Evolutionary conservation across 2,888 invertebrate species (phyloP).

Genomic region (Synergus itoensis): DNA sequence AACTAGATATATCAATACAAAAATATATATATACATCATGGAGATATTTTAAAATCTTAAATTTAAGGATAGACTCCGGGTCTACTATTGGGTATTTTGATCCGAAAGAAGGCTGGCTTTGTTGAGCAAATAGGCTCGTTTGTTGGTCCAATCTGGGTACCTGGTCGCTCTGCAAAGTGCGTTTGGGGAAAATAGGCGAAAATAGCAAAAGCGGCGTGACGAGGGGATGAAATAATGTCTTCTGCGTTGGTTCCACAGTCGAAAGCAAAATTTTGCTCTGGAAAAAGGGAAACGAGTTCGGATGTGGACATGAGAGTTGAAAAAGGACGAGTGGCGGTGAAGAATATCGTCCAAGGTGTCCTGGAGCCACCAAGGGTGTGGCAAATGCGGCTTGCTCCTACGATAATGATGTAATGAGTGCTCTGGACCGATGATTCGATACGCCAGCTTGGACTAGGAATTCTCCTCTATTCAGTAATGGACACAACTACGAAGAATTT

Average conservation of each 20-base stretch:
- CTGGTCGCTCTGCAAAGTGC: conserved; percentile 50
- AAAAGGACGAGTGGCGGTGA: conserved; percentile 39
- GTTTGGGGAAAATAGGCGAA: not conserved
- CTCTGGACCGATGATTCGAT: conserved; percentile 65
- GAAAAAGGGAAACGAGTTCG: conserved; percentile 45
- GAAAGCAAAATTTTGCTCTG: conserved; percentile 53
- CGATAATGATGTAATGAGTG: conserved; percentile 73
- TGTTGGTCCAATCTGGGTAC: conserved; percentile 67
- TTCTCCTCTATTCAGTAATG: conserved; percentile 16
- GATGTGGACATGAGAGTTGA: conserved; percentile 28
- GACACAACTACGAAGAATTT: not conserved
- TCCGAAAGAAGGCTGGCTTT: conserved; percentile 50
- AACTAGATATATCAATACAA: not conserved
- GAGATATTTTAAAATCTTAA: not conserved
- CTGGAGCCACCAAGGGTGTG: conserved; percentile 57
- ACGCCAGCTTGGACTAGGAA: conserved; percentile 55
- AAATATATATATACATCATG: not conserved
- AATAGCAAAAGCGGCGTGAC: conserved; percentile 50
- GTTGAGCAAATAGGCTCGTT: conserved; percentile 71
- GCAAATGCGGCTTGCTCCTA: conserved; percentile 65
- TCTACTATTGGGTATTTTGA: conserved; percentile 8
- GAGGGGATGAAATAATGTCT: conserved; percentile 59
- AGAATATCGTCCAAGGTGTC: conserved; percentile 54
- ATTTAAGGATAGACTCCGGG: not conserved
- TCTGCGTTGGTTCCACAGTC: conserved; percentile 46